phyloP scores from a whole-genome alignment of 2,888 invertebrate genomes.

The Patella pellucida region DNA sequence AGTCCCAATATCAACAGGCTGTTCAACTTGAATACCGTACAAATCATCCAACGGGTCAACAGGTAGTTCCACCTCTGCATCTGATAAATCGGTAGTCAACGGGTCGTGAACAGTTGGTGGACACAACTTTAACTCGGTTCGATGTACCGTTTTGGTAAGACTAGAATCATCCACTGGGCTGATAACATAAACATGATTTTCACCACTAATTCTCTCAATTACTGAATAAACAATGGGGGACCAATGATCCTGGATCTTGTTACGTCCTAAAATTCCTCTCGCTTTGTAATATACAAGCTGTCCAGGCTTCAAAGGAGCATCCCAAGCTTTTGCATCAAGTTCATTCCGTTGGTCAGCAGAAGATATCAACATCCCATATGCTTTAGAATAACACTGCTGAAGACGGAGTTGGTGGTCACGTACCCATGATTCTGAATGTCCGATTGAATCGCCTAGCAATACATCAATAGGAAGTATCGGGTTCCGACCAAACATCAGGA shows the following conservation, averaged over 20 bases:
- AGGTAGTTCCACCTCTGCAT: too few species aligned
- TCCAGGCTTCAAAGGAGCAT: conserved; percentile 20
- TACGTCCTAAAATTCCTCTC: conserved; percentile 29
- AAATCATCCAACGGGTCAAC: too few species aligned
- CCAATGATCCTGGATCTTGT: conserved; percentile 34
- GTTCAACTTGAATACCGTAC: too few species aligned
- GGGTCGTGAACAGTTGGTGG: background rate
- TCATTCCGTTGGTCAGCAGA: conserved; percentile 23
- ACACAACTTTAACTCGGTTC: conserved; percentile 7
- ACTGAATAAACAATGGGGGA: conserved; percentile 24
- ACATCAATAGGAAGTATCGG: too few species aligned
- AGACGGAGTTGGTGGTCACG: conserved; percentile 16
- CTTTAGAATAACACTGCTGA: conserved; percentile 12
- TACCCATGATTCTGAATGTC: conserved; percentile 20
- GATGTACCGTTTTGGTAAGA: conserved; percentile 20
- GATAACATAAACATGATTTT: conserved; percentile 29
- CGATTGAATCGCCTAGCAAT: conserved; percentile 18
- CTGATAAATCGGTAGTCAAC: too few species aligned
- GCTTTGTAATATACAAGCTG: conserved; percentile 29
- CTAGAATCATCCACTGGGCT: conserved; percentile 21
- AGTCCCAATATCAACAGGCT: too few species aligned
- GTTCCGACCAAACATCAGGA: conserved; percentile 25
- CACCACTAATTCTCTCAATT: conserved; percentile 15
- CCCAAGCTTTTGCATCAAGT: conserved; percentile 26
- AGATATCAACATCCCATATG: background rate